These are phyloP conservation scores for Pectinophora gossypiella DNA, from an alignment of 1,140 invertebrate species.

Conservation along the genomic window DNA sequence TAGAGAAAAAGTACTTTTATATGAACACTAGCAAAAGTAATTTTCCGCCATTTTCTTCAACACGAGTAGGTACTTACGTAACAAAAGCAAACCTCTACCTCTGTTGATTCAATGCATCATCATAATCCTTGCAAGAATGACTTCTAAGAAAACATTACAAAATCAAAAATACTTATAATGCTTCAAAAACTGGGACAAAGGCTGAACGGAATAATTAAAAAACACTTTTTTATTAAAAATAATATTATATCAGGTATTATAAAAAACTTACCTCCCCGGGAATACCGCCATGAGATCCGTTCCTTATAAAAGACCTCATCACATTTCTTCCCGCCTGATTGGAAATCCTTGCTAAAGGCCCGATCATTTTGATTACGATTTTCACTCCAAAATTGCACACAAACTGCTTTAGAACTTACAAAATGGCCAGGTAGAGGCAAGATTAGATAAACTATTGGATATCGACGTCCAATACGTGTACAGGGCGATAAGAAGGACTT, in stretches of 20 bases:
- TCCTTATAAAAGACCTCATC: slow-evolving; percentile 73
- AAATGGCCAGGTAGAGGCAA: neutral
- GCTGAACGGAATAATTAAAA: too few relatives aligned
- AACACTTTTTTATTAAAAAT: neutral
- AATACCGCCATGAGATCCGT: slow-evolving; percentile 77
- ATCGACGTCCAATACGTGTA: neutral
- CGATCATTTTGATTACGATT: slow-evolving; percentile 45
- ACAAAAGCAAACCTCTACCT: too few relatives aligned
- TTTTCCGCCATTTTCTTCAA: too few relatives aligned
- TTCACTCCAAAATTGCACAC: neutral
- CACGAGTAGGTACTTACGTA: too few relatives aligned
- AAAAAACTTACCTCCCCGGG: slow-evolving; percentile 77
- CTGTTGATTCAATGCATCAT: too few relatives aligned
- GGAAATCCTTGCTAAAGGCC: slow-evolving; percentile 38
- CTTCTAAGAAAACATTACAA: too few relatives aligned
- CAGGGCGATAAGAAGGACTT: neutral
- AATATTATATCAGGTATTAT: slow-evolving; percentile 41
- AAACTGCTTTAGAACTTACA: neutral
- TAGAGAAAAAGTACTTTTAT: too few relatives aligned
- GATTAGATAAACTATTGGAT: neutral
- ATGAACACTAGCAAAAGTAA: too few relatives aligned
- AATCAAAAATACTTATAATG: too few relatives aligned
- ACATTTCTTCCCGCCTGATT: slow-evolving; percentile 65
- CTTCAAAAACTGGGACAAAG: too few relatives aligned
- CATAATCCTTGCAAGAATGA: too few relatives aligned